Evolutionary conservation across 2,113 vertebrate genomes (phyloP).

Genomic region (Semicossyphus pulcher): DNA sequence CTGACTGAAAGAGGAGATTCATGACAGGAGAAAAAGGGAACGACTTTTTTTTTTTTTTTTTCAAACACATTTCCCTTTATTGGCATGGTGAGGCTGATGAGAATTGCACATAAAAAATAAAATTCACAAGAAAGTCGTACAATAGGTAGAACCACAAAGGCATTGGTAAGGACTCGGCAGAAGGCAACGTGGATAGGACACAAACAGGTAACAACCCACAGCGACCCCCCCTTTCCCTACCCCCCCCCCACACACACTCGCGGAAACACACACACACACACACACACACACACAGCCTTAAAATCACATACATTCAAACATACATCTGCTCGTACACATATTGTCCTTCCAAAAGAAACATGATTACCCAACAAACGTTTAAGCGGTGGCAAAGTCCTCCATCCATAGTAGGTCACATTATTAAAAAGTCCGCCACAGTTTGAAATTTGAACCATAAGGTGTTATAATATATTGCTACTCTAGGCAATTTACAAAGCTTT

Average conservation of each 20-base stretch:
- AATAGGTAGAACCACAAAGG: constrained; percentile 97
- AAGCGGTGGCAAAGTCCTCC: constrained; percentile 90
- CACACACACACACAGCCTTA: constrained; percentile 31
- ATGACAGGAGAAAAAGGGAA: constrained; percentile 42
- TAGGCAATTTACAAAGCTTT: constrained; percentile 96
- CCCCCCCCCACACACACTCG: constrained; percentile 57
- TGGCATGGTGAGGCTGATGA: constrained; percentile 98
- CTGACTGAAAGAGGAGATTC: constrained; percentile 49
- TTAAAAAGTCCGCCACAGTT: constrained; percentile 91
- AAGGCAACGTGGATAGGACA: constrained; percentile 90
- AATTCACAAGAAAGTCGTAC: constrained; percentile 96
- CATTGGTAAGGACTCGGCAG: constrained; percentile 94
- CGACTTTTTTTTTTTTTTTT: too few relatives aligned
- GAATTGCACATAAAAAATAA: constrained; percentile 96
- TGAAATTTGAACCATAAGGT: constrained; percentile 93
- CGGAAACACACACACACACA: constrained; percentile 29
- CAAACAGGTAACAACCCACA: constrained; percentile 84
- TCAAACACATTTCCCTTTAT: constrained; percentile 99
- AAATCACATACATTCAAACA: constrained; percentile 43
- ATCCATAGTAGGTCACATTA: constrained; percentile 88
- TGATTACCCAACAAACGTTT: constrained; percentile 88
- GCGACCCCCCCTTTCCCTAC: constrained; percentile 76
- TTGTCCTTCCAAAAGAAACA: constrained; percentile 91
- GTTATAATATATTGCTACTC: constrained; percentile 97
- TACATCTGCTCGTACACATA: constrained; percentile 75